Base-by-base conservation (phyloP, 92 coral and sea anemone species). In the Meandrina meandrites region DNA sequence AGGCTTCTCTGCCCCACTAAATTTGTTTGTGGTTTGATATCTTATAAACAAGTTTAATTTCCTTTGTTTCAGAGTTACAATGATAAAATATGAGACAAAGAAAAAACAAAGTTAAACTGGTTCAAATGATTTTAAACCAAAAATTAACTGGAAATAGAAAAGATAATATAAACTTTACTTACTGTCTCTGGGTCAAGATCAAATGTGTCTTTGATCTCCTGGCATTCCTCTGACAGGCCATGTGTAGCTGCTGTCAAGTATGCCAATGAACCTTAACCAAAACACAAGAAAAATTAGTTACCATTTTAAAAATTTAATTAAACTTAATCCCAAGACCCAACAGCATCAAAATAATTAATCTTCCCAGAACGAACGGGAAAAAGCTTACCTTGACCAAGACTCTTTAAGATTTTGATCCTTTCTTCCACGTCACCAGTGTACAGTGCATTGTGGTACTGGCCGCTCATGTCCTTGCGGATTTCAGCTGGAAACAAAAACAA, bases 361-460 rank as follows among this genome's bases (percentile, higher is more conserved):
- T 9, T 22, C n/a, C 27, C 67, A 58, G 24, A 22, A 5, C 15
- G 24, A 53, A 17, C 24, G 35, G 40, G 31, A 64, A 22, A 9
- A 36, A 24, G 8, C 64, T n/a, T 81, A 94, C 96, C 99, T 90
- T 97, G 99, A 16, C 99, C 99, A 76, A 97, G 98, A 34, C 94
- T 91, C 78, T 97, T 97, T 81, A 97, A 72, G 70, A 97, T 96
- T 86, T 97, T 97, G 37, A 97, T 94, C 53, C 99, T 89, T 79
- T 97, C 99, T 88, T 95, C 96, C 37, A 97, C 99, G 70, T 97
- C 99, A 54, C 99, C 99, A 77, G 99, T 94, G 92, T 97, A 97
- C 88, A 97, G 79, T 32, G 99, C 99, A 97, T 97, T 97, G 88
- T 97, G 99, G 85, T 97, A 97, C 85, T 96, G 99, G 57, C 98